Evolutionary conservation across 2,797 vertebrate genomes (phyloP), one percentile per base, ranked within the genome.

Genomic region (Alca torda): DNA sequence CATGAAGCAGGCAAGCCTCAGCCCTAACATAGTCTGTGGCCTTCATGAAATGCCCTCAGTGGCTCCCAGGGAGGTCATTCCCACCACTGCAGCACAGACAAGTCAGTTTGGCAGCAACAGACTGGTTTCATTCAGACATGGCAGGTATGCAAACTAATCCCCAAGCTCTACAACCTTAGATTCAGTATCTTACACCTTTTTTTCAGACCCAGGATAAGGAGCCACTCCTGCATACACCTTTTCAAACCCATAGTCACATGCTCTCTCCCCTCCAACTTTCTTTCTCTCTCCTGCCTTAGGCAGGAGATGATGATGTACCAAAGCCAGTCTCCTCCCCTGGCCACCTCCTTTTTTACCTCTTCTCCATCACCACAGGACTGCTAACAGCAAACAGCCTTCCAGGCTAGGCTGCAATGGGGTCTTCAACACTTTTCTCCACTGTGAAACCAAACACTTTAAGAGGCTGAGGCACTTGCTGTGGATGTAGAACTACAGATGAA

Each of bases 161-260:
- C 9, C 45, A 91, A 54, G 16, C 10, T 54, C 61, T 59, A n/a
- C 35, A 72, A 59, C 12, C 26, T 51, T 53, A 83, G 63, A 63
- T 45, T 45, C 39, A 63, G 20, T 23, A 65, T 51, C 23, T 61
- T 69, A 43, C 4, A 84, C 16, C 17, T 75, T 21, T 53, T 43
- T 60, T 77, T 53, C 37, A 33, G 46, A 16, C 37, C 46, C 18
- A 20, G 17, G 20, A 7, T 89, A 65, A 37, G 69, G 24, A 89
- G 26, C 23, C 33, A 68, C 28, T 57, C 60, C 50, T 61, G 41
- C 21, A 60, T 56, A 48, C 37, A 73, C 56, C 26, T n/a, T n/a
- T 51, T 60, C 56, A 84, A 84, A 77, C 12, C 14, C 35, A 23
- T 0, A 85, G 37, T 23, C 2, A 1, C 0, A 0, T 7, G 37